phyloP scores from a whole-genome alignment of 2,888 invertebrate species.

The Hyppa rectilinea region DNA sequence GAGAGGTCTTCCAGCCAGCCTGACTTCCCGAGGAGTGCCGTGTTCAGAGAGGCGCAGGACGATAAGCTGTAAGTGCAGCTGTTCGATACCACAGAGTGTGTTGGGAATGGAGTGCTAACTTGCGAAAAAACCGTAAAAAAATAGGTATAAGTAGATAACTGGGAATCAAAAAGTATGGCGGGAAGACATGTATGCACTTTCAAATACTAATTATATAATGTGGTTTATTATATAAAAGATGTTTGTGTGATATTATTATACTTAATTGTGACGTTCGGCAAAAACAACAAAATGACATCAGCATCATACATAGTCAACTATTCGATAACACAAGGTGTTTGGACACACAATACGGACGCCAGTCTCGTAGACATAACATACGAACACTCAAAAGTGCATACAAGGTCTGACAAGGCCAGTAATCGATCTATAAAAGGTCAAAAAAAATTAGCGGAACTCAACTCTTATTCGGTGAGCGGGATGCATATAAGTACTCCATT shows the following conservation, averaged over 20 bases:
- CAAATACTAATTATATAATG: neutral
- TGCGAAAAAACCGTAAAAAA: neutral
- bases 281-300: neutral
- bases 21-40: conserved; percentile 69
- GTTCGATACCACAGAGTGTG: conserved; percentile 33
- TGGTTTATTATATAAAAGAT: too few relatives aligned
- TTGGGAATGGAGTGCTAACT: conserved; percentile 41
- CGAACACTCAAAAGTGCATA: conserved; percentile 23
- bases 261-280: neutral
- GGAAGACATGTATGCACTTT: neutral
- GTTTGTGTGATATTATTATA: too few relatives aligned
- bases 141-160: neutral
- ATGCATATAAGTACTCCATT: conserved; percentile 43
- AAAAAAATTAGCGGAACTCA: too few relatives aligned
- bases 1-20: conserved; percentile 79
- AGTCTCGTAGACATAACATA: too few relatives aligned
- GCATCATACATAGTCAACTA: too few relatives aligned
- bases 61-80: conserved; percentile 85
- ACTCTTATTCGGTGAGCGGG: too few relatives aligned
- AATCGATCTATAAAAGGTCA: too few relatives aligned
- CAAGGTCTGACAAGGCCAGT: neutral
- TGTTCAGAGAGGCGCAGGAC: conserved; percentile 75
- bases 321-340: too few relatives aligned
- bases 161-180: neutral
- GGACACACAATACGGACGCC: too few relatives aligned